These are phyloP conservation scores for Dicyrtoma fusca DNA, from an alignment of 2,888 invertebrate genomes.

Conservation along the genomic window DNA sequence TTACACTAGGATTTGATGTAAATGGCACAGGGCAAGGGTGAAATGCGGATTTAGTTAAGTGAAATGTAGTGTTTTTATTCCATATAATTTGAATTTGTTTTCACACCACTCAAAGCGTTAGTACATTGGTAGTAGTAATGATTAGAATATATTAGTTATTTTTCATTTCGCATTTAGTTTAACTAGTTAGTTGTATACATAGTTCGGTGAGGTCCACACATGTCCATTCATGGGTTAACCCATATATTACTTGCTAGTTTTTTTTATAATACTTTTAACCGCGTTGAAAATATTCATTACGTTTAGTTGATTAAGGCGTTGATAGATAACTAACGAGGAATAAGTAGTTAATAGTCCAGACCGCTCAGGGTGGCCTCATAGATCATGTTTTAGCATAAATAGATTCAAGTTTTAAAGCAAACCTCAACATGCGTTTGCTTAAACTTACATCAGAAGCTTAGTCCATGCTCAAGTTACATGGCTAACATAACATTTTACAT, in stretches of 20 bases:
- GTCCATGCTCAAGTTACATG: too few relatives aligned
- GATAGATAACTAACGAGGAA: constrained; percentile 4
- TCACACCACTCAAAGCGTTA: too few relatives aligned
- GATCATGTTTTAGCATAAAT: constrained; percentile 1
- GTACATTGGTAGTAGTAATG: too few relatives aligned
- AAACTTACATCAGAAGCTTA: neutral
- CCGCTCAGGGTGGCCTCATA: neutral
- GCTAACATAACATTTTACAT: too few relatives aligned
- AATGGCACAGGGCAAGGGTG: neutral
- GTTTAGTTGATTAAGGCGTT: neutral
- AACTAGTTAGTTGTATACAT: too few relatives aligned
- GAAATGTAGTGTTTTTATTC: too few relatives aligned
- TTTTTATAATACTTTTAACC: neutral
- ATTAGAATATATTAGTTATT: too few relatives aligned
- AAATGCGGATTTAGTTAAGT: too few relatives aligned
- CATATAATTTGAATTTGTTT: too few relatives aligned
- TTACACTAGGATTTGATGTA: too few relatives aligned
- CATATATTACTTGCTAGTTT: neutral
- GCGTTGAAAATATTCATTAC: constrained; percentile 3
- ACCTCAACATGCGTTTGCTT: neutral
- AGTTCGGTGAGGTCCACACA: constrained; percentile 7
- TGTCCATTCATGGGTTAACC: neutral
- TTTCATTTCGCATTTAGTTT: too few relatives aligned
- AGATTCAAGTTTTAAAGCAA: neutral
- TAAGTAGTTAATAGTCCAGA: neutral